Conservation (phyloP, 2,113 vertebrate species). For the Castor canadensis region DNA sequence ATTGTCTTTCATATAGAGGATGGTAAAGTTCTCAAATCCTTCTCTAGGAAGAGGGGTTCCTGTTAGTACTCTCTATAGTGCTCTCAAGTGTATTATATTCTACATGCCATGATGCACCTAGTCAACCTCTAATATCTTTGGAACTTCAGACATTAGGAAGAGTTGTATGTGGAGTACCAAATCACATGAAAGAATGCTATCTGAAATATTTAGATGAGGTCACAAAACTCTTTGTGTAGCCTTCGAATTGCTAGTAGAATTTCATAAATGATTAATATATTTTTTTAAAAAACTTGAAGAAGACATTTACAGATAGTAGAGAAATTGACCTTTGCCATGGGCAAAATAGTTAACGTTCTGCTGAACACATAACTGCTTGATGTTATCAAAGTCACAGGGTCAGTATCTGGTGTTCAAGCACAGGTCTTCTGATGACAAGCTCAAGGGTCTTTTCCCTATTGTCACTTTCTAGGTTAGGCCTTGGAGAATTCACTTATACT, state of each 20-base stretch:
- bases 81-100: neutral
- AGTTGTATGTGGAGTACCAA: neutral
- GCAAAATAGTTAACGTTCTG: neutral
- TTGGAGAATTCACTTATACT: neutral
- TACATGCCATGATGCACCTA: neutral
- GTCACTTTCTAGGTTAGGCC: neutral
- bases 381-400: neutral
- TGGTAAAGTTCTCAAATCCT: neutral
- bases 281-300: neutral
- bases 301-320: neutral
- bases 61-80: neutral
- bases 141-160: conserved; percentile 20
- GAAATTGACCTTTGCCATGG: neutral
- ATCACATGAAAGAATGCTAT: neutral
- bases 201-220: neutral
- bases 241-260: neutral
- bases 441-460: neutral
- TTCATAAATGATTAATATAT: neutral
- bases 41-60: neutral
- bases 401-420: neutral
- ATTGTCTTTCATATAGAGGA: neutral
- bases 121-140: neutral
- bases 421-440: neutral
- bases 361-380: neutral
- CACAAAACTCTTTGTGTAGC: neutral